Conservation (phyloP, 1,140 invertebrate species). For the Teleopsis dalmanni region DNA sequence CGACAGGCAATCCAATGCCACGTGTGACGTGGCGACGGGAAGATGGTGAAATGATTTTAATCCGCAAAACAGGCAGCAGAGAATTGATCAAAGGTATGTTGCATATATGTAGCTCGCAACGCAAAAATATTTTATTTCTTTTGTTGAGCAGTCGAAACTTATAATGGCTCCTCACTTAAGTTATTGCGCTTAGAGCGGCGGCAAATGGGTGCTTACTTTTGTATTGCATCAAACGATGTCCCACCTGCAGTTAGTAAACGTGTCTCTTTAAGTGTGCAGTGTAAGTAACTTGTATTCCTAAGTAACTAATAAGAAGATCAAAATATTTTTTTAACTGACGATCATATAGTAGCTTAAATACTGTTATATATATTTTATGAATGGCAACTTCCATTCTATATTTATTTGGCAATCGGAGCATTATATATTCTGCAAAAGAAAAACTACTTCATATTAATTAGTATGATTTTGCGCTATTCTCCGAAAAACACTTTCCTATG, state of each 20-base stretch:
- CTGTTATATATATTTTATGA: too few species aligned
- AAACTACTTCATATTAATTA: too few species aligned
- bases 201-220: slow-evolving; percentile 82
- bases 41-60: slow-evolving; percentile 60
- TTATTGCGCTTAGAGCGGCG: slow-evolving; percentile 68
- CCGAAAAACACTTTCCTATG: too few species aligned
- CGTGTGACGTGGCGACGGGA: slow-evolving; percentile 63
- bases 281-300: slow-evolving; percentile 55
- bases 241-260: slow-evolving; percentile 82
- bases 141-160: slow-evolving; percentile 53
- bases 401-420: too few species aligned
- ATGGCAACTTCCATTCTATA: too few species aligned
- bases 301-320: neutral
- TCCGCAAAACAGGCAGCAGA: slow-evolving; percentile 54
- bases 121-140: neutral
- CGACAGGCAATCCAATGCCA: slow-evolving; percentile 64
- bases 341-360: slow-evolving; percentile 18
- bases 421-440: too few species aligned
- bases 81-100: slow-evolving; percentile 55
- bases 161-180: slow-evolving; percentile 63
- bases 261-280: slow-evolving; percentile 78
- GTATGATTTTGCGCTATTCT: too few species aligned
- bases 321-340: neutral
- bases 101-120: neutral
- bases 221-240: slow-evolving; percentile 82